Evolutionary conservation across 1,140 invertebrate species (phyloP).

Genomic region (Teleopsis dalmanni): DNA sequence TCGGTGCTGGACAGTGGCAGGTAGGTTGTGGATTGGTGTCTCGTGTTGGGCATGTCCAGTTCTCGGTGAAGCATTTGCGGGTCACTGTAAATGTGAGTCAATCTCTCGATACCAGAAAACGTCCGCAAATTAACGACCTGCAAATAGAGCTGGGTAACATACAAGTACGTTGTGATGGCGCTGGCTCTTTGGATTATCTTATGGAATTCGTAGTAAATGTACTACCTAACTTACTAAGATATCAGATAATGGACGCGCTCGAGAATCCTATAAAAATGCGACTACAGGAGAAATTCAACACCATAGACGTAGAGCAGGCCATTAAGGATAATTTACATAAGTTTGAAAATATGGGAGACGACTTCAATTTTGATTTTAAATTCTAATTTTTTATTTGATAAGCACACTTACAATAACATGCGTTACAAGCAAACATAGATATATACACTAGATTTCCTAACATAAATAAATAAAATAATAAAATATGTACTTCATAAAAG

Average conservation of each 20-base stretch:
- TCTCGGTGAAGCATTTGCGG: slow-evolving; percentile 67
- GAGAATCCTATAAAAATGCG: slow-evolving; percentile 64
- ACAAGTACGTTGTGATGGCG: slow-evolving; percentile 65
- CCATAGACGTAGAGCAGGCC: slow-evolving; percentile 62
- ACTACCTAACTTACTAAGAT: slow-evolving; percentile 70
- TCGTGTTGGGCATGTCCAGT: slow-evolving; percentile 61
- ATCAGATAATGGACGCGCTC: slow-evolving; percentile 75
- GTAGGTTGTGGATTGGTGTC: slow-evolving; percentile 60
- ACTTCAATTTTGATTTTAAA: slow-evolving; percentile 30
- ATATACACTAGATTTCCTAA: too few relatives aligned
- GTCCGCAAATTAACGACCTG: slow-evolving; percentile 60
- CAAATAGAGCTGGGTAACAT: slow-evolving; percentile 77
- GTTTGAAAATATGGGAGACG: slow-evolving; percentile 50
- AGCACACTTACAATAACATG: too few relatives aligned
- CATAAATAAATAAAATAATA: too few relatives aligned
- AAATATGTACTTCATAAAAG: too few relatives aligned
- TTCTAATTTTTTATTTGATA: slow-evolving; percentile 14
- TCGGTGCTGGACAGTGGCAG: slow-evolving; percentile 71
- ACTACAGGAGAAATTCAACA: slow-evolving; percentile 58
- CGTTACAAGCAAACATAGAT: too few relatives aligned
- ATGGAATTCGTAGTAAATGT: slow-evolving; percentile 71
- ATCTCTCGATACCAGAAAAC: slow-evolving; percentile 65
- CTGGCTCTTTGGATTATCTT: slow-evolving; percentile 71
- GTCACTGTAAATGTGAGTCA: slow-evolving; percentile 60
- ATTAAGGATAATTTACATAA: slow-evolving; percentile 60